phyloP scores from a whole-genome alignment of 2,113 vertebrate species.

The Larimichthys crocea region DNA sequence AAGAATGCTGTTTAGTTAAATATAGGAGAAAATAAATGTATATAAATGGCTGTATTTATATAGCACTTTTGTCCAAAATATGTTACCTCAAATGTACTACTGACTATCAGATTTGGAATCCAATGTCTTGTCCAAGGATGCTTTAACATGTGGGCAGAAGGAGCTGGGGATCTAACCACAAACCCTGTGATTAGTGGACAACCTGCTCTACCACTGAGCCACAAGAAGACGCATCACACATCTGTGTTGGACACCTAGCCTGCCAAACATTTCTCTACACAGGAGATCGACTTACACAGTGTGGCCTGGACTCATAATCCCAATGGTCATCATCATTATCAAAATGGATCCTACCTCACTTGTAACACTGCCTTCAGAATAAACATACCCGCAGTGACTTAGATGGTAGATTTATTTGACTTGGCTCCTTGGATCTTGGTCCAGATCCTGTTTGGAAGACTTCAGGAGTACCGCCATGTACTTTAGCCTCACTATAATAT shows the following conservation, averaged over 20 bases:
- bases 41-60: not conserved
- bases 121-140: conserved; percentile 20
- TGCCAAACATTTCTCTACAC: conserved; percentile 3
- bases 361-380: conserved; percentile 8
- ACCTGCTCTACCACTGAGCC: not conserved
- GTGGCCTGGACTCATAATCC: not conserved
- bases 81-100: not conserved
- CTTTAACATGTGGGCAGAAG: not conserved
- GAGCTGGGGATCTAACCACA: not conserved
- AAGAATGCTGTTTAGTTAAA: not conserved
- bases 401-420: conserved; percentile 10
- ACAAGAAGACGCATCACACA: not conserved
- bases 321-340: conserved; percentile 28
- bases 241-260: conserved; percentile 1
- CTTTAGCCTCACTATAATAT: not conserved
- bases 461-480: not conserved
- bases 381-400: not conserved
- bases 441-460: not conserved
- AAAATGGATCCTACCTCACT: conserved; percentile 1
- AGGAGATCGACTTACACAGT: not conserved
- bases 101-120: not conserved
- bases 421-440: not conserved
- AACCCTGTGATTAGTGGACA: not conserved
- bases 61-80: not conserved
- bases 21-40: not conserved